A percentile compares a stretch with the other conserved stretches of the same genome.
Conservation (phyloP, 2,113 vertebrate species). For the Pseudorasbora parva region DNA sequence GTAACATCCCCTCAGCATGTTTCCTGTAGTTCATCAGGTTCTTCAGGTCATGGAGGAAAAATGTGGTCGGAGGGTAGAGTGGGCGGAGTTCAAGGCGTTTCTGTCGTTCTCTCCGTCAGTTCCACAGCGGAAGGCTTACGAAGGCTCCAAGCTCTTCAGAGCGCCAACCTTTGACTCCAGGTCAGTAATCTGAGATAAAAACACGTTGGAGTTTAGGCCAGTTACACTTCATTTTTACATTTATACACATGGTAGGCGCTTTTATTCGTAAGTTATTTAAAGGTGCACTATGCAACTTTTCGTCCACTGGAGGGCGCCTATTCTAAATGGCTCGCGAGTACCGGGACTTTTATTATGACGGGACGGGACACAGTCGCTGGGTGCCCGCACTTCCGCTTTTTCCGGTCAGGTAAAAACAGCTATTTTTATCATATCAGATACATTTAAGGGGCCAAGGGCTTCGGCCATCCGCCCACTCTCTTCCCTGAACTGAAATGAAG, state of each 20-base stretch:
- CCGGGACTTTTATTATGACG: too few species aligned
- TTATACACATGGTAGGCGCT: not conserved
- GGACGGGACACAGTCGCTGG: too few species aligned
- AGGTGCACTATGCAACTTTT: too few species aligned
- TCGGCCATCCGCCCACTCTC: too few species aligned
- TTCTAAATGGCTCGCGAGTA: too few species aligned
- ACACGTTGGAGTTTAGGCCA: not conserved
- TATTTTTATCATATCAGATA: too few species aligned
- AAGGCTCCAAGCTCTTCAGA: constrained; percentile 85
- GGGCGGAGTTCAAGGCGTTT: constrained; percentile 57
- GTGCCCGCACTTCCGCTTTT: too few species aligned
- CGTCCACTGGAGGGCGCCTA: too few species aligned
- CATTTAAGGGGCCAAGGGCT: too few species aligned
- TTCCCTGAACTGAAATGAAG: too few species aligned
- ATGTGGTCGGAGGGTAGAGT: constrained; percentile 60
- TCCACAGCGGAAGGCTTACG: constrained; percentile 73
- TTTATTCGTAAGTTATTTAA: not conserved
- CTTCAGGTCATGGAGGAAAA: constrained; percentile 51
- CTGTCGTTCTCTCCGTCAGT: constrained; percentile 60
- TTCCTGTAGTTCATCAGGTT: constrained; percentile 44
- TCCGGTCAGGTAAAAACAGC: too few species aligned
- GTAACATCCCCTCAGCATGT: constrained; percentile 41
- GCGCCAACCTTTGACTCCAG: constrained; percentile 90
- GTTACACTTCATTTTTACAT: not conserved
- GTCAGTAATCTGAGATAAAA: constrained; percentile 77